phyloP scores from a whole-genome alignment of 1,140 invertebrate genomes.

The Calliopsis andreniformis region DNA sequence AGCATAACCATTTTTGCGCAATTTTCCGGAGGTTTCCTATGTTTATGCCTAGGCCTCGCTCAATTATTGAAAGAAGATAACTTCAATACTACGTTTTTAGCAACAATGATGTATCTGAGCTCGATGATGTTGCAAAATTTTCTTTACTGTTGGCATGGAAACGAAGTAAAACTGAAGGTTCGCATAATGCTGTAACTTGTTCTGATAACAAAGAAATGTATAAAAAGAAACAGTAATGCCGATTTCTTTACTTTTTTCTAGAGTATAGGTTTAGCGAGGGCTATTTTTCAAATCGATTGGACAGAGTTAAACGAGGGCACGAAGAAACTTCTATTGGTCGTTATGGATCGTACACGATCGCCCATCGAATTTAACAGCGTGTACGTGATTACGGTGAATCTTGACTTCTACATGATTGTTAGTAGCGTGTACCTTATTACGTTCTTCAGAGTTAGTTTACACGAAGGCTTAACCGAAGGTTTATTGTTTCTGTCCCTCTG shows the following conservation, averaged over 20 bases:
- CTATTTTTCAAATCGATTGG: conserved; percentile 33
- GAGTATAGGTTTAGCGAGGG: conserved; percentile 9
- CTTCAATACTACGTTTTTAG: conserved; percentile 26
- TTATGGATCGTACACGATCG: conserved; percentile 20
- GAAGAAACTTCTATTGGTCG: conserved; percentile 21
- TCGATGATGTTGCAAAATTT: conserved; percentile 56
- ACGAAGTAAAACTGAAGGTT: conserved; percentile 57
- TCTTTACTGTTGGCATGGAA: conserved; percentile 61
- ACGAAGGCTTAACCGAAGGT: neutral
- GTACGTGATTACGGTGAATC: conserved; percentile 27
- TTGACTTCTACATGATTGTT: conserved; percentile 42
- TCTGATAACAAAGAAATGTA: too few species aligned
- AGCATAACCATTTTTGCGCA: conserved; percentile 50
- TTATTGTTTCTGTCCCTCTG: neutral
- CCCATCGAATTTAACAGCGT: conserved; percentile 30
- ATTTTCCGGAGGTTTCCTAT: conserved; percentile 49
- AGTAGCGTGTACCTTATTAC: conserved; percentile 23
- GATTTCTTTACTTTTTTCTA: too few species aligned
- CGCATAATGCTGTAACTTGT: neutral
- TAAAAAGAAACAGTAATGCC: too few species aligned
- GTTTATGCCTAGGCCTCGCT: conserved; percentile 57
- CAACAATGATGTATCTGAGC: conserved; percentile 40
- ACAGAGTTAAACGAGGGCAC: neutral
- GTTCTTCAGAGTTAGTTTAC: neutral
- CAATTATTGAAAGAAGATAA: conserved; percentile 51